A percentile compares a stretch with the other conserved stretches of the same genome.
Evolutionary conservation across 2,797 vertebrate genomes (phyloP).

Genomic region (Hemibagrus guttatus): DNA sequence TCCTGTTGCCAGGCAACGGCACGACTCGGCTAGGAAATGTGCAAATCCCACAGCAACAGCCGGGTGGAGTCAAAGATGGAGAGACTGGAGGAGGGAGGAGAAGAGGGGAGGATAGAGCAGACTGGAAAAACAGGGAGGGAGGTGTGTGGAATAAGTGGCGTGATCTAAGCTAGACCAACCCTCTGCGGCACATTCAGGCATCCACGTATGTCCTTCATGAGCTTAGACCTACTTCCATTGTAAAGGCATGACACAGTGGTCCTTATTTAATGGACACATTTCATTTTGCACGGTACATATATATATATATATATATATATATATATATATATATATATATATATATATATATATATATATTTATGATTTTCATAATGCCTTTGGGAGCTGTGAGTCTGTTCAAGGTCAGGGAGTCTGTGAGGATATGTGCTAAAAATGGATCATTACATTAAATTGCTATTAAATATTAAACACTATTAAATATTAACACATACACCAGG

Average conservation of each 20-base stretch:
- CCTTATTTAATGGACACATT: background rate
- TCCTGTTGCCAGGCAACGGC: conserved; percentile 50
- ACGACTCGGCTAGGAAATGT: conserved; percentile 24
- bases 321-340: no score
- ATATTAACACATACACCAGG: background rate
- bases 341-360: no score
- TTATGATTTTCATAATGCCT: no score
- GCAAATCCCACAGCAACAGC: conserved; percentile 47
- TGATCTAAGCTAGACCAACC: conserved; percentile 37
- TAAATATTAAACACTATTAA: background rate
- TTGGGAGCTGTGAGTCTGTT: background rate
- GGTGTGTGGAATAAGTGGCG: conserved; percentile 8
- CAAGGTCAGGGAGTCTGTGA: no score
- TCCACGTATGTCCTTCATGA: background rate
- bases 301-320: no score
- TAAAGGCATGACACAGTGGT: no score
- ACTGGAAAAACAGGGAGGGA: background rate
- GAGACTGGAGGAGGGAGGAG: background rate
- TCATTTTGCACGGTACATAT: background rate
- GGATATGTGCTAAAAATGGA: background rate
- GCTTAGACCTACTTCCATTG: background rate
- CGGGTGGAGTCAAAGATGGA: conserved; percentile 46
- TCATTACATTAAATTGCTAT: background rate
- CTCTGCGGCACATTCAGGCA: conserved; percentile 18
- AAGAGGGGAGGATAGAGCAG: background rate